A percentile compares a stretch with the other conserved stretches of the same genome.
These are phyloP conservation scores for Eupithecia pulchellata DNA, from an alignment of 2,888 invertebrate species.

Conservation along the genomic window DNA sequence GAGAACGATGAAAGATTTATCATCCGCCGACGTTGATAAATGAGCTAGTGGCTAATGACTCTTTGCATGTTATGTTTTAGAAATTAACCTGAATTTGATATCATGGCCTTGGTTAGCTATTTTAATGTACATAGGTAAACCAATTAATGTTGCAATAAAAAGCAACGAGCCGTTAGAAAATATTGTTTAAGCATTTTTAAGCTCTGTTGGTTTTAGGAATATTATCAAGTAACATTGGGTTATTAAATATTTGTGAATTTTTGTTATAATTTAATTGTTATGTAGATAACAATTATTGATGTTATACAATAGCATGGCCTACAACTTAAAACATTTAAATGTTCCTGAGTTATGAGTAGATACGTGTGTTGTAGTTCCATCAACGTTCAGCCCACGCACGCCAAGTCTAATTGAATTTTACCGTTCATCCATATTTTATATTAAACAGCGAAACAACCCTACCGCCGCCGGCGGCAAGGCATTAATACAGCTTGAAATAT, in stretches of 20 bases:
- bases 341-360: neutral
- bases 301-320: neutral
- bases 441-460: constrained; percentile 60
- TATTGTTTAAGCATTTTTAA: neutral
- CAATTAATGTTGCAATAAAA: neutral
- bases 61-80: constrained; percentile 26
- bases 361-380: constrained; percentile 12
- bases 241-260: neutral
- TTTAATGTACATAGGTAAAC: neutral
- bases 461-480: constrained; percentile 55
- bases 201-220: neutral
- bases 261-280: neutral
- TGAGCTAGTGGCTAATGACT: constrained; percentile 39
- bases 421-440: constrained; percentile 36
- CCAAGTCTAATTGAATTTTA: constrained; percentile 33
- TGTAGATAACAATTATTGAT: neutral
- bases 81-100: constrained; percentile 26
- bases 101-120: neutral
- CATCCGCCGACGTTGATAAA: constrained; percentile 54
- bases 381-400: constrained; percentile 28
- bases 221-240: neutral
- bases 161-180: neutral
- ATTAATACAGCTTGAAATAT: constrained; percentile 80
- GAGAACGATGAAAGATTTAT: constrained; percentile 51
- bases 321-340: neutral